Percentiles rank a stretch among this genome's conserved stretches.
These are phyloP conservation scores for Physeter macrocephalus DNA, from an alignment of 2,113 vertebrate species.

Conservation along the genomic window DNA sequence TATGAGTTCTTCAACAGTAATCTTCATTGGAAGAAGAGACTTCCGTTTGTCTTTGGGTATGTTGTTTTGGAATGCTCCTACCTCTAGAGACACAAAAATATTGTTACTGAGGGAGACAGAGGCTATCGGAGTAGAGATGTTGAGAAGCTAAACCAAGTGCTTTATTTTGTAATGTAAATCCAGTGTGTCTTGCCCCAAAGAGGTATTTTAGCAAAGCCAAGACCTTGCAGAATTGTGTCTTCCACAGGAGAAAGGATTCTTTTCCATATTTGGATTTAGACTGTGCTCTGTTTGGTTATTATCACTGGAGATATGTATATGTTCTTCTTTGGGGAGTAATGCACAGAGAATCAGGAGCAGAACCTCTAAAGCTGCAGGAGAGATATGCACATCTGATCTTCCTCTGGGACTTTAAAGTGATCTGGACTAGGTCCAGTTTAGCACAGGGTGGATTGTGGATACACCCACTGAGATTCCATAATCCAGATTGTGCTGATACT, in stretches of 20 bases:
- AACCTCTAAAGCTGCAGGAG: background rate
- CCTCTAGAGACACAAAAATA: background rate
- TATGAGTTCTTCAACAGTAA: background rate
- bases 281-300: background rate
- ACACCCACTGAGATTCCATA: background rate
- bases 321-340: background rate
- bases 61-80: background rate
- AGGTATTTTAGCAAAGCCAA: background rate
- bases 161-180: background rate
- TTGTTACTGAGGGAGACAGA: background rate
- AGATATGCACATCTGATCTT: background rate
- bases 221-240: background rate
- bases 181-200: background rate
- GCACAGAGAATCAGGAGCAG: background rate
- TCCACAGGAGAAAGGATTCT: background rate
- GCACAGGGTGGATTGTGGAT: background rate
- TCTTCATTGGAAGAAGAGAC: background rate
- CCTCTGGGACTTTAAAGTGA: background rate
- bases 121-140: background rate
- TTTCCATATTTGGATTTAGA: background rate
- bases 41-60: background rate
- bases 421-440: background rate
- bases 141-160: background rate
- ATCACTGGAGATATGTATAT: background rate
- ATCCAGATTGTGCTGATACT: background rate